Base-by-base conservation (phyloP, 2,888 invertebrate species). In the Xylota segnis region DNA sequence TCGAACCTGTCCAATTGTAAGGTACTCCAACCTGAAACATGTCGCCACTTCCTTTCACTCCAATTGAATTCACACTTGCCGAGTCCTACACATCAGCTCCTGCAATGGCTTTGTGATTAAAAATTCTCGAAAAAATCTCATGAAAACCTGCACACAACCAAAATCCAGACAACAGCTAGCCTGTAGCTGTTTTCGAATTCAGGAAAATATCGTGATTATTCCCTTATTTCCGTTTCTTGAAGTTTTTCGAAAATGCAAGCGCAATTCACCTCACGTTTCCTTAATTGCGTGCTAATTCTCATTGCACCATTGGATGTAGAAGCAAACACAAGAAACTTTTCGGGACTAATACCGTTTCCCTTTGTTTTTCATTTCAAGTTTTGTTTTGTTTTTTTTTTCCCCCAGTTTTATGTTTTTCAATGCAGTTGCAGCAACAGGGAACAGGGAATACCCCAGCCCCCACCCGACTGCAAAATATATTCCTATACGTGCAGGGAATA, bases 231-330 rank as follows among this genome's bases (percentile, higher is more conserved):
- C 2, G 27, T 58, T 56, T 56, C 3, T 27, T 0, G 14, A 56
- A 58, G 34, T 45, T 56, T 29, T 37, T 12, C 14, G 10, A 29
- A 29, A 50, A 29, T 56, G 58, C 34, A 65, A 40, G 16, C 29
- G 37, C 29, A 45, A 83, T 72, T 72, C 83, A 58, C 72, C 27
- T 68, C 83, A 83, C 83, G 83, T 83, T 32, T 54, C 32, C 52
- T 61, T 83, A 83, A 83, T 83, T 83, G 83, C 61, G 77, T 83
- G 83, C 83, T 83, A 83, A 83, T 83, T 83, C 66, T 66, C 58
- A 68, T 70, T 83, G 83, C 78, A 68, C 78, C 72, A 78, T 72
- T 66, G 71, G 37, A 66, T 72, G 72, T n/a, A 63, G 54, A 66
- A 47, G 45, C 72, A 71, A 83, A 77, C 71, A 71, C 71, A 71